Evolutionary conservation across 1,140 invertebrate genomes (phyloP), one percentile per base, ranked within the genome.

Genomic region (Zelostemma sp.): DNA sequence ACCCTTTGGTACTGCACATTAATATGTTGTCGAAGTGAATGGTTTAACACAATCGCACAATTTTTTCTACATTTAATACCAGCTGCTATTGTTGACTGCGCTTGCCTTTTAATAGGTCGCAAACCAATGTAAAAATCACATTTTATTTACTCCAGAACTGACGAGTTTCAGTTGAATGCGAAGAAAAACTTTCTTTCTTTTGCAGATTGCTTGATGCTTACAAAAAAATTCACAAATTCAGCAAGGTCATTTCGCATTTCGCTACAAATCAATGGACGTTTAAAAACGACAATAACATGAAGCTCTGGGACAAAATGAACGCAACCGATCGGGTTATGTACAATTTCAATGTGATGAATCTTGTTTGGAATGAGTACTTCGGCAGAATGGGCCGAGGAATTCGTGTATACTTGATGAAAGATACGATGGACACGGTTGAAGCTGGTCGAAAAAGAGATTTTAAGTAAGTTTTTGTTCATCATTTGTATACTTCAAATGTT

Each of bases 231-330:
- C 79, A 87, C 31, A 87, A 87, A 68, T 88, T 90, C 9, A 83
- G 86, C 1, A 71, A 59, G 0, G 86, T 87, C 1, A 83, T 91
- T 46, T 84, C 88, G 15, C 91, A 87, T 67, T 92, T 91, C 65
- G 87, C 86, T 3, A 85, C 84, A 1, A 79, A 86, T 45, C 79
- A 90, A 63, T 91, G 90, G 90, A 73, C 78, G 21, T 92, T 91
- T 72, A 68, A 74, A 1, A 88, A 88, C 68, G 79, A 87, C 2
- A 87, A 89, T 60, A 80, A 88, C 8, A 31, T 86, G 6, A 79
- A 76, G 28, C 77, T 91, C 4, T 87, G n/a, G n/a, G n/a, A n/a
- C n/a, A n/a, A n/a, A n/a, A n/a, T n/a, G n/a, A n/a, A n/a, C n/a
- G n/a, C n/a, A 82, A 62, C 79, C 5, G 90, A 91, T 71, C 80